A percentile compares a stretch with the other conserved stretches of the same genome.
phyloP scores from a whole-genome alignment of 2,113 vertebrate species.

The Colistium nudipinnis region DNA sequence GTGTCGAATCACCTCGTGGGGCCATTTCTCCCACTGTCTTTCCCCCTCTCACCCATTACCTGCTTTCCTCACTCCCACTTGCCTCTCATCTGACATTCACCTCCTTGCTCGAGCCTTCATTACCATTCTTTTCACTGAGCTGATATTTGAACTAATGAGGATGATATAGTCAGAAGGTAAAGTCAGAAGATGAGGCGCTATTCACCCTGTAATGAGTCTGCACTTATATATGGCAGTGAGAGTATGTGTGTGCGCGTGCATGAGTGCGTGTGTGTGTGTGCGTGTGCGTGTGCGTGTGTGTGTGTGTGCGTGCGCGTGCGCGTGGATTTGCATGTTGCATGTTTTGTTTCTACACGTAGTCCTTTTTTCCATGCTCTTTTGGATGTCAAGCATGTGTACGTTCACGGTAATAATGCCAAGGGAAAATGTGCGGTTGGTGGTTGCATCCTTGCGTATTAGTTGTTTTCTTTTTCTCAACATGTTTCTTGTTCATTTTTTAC shows the following conservation, averaged over 20 bases:
- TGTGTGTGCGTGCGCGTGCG: no score
- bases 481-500: neutral
- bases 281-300: neutral
- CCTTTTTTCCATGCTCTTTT: no score
- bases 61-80: conserved; percentile 29
- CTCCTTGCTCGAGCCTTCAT: conserved; percentile 40
- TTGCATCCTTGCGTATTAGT: neutral
- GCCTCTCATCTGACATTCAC: conserved; percentile 57
- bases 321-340: no score
- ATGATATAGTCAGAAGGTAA: conserved; percentile 32
- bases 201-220: conserved; percentile 56
- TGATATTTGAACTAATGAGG: conserved; percentile 74
- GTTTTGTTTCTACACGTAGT: no score
- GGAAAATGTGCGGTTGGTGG: neutral
- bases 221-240: conserved; percentile 18
- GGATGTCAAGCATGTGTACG: no score
- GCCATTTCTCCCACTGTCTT: neutral
- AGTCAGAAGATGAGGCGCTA: conserved; percentile 55
- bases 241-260: neutral
- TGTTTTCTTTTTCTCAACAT: neutral
- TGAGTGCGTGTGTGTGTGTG: neutral
- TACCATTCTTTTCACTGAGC: conserved; percentile 57
- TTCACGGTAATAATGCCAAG: no score
- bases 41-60: conserved; percentile 23
- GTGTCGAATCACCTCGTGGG: conserved; percentile 25